These are phyloP conservation scores for Omphaloscelis lunosa DNA, from an alignment of 2,888 invertebrate genomes.

Conservation along the genomic window DNA sequence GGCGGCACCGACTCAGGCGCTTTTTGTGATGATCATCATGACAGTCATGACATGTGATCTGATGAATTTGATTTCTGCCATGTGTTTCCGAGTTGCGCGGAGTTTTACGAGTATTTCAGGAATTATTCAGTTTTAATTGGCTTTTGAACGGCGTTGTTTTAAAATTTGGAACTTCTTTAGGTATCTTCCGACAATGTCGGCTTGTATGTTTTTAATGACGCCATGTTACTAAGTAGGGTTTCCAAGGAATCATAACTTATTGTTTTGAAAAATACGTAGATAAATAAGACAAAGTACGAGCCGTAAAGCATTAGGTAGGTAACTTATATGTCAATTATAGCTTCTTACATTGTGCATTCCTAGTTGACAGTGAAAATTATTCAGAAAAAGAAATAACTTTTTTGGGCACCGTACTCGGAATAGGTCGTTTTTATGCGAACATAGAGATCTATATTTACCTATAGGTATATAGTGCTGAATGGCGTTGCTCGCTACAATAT, in stretches of 20 bases:
- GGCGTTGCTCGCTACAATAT: not conserved
- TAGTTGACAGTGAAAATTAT: not conserved
- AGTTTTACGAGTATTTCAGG: slow-evolving; percentile 67
- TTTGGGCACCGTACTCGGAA: too few species aligned
- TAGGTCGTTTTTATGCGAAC: not conserved
- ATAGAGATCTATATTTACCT: not conserved
- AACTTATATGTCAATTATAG: not conserved
- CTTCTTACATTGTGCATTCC: not conserved
- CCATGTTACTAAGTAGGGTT: not conserved
- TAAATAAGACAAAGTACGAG: not conserved
- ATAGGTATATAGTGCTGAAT: not conserved
- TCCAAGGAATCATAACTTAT: not conserved
- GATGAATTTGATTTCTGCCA: slow-evolving; percentile 68
- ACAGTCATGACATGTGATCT: slow-evolving; percentile 47
- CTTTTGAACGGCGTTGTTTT: slow-evolving; percentile 30
- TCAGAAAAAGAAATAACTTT: not conserved
- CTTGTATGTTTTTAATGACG: not conserved
- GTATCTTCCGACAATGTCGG: not conserved
- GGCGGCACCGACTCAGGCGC: slow-evolving; percentile 70
- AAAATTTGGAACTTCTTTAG: not conserved
- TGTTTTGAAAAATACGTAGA: not conserved
- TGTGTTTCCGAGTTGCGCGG: slow-evolving; percentile 67
- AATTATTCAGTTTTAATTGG: slow-evolving; percentile 66
- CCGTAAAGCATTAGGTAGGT: not conserved
- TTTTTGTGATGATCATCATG: slow-evolving; percentile 71